Percentiles rank a stretch among this genome's conserved stretches.
Conservation (phyloP, 2,113 vertebrate genomes). For the Gymnorhina tibicen region DNA sequence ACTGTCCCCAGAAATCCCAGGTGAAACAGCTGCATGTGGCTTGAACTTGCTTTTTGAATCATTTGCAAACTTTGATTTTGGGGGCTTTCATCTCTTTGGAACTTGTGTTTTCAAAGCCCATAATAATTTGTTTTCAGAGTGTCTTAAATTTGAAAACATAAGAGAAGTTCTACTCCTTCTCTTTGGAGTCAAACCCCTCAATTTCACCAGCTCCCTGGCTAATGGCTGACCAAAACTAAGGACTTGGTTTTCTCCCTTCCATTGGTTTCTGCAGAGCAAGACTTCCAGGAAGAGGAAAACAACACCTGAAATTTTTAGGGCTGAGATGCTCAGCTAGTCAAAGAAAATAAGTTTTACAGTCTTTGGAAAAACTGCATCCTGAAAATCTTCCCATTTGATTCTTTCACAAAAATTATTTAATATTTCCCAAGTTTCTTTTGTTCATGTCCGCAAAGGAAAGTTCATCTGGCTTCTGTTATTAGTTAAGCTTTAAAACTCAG, state of each 20-base stretch:
- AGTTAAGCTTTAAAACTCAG: background rate
- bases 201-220: background rate
- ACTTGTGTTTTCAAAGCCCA: background rate
- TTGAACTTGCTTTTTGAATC: background rate
- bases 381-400: background rate
- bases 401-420: background rate
- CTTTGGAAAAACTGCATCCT: background rate
- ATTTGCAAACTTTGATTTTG: background rate
- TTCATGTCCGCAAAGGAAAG: background rate
- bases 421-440: background rate
- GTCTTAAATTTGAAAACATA: background rate
- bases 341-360: background rate
- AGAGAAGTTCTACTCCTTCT: background rate
- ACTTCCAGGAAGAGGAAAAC: background rate
- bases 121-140: background rate
- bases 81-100: background rate
- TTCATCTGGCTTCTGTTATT: background rate
- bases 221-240: background rate
- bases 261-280: background rate
- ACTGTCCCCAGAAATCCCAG: background rate
- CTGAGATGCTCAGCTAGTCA: background rate
- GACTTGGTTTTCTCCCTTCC: background rate
- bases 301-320: background rate
- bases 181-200: background rate
- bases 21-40: background rate